Percentiles rank a stretch among this genome's conserved stretches.
These are phyloP conservation scores for Drosophila albomicans DNA, from an alignment of 1,140 invertebrate species.

Conservation along the genomic window DNA sequence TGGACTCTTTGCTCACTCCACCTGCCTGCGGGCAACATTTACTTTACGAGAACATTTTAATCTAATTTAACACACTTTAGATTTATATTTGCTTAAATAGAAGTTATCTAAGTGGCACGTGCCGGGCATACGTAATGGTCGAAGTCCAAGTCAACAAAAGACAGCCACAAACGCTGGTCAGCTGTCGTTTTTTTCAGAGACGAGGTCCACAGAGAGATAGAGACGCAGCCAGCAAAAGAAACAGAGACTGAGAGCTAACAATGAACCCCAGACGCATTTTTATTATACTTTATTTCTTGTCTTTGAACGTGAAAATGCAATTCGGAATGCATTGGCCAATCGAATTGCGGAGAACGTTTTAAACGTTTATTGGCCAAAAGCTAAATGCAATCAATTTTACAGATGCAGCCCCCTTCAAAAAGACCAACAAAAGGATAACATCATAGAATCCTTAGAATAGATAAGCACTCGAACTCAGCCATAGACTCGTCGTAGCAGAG, in stretches of 20 bases:
- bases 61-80: slow-evolving; percentile 83
- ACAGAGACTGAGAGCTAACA: slow-evolving; percentile 31
- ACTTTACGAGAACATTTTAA: slow-evolving; percentile 81
- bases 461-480: slow-evolving; percentile 41
- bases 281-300: slow-evolving; percentile 76
- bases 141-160: slow-evolving; percentile 45
- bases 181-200: not conserved
- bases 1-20: not conserved
- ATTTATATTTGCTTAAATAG: slow-evolving; percentile 84
- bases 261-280: slow-evolving; percentile 55
- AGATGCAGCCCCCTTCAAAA: slow-evolving; percentile 38
- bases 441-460: slow-evolving; percentile 18
- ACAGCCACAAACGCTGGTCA: slow-evolving; percentile 24
- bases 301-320: slow-evolving; percentile 48
- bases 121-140: slow-evolving; percentile 60
- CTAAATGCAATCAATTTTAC: slow-evolving; percentile 77
- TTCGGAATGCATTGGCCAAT: slow-evolving; percentile 56
- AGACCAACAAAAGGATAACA: slow-evolving; percentile 16
- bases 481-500: slow-evolving; percentile 64
- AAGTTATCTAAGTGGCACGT: slow-evolving; percentile 79
- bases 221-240: not conserved
- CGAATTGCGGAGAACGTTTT: slow-evolving; percentile 49
- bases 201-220: too few species aligned
- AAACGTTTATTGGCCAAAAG: slow-evolving; percentile 46
- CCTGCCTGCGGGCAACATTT: slow-evolving; percentile 47